A percentile compares a stretch with the other conserved stretches of the same genome.
Conservation (phyloP, 2,888 invertebrate species). For the Coelinius sp. region DNA sequence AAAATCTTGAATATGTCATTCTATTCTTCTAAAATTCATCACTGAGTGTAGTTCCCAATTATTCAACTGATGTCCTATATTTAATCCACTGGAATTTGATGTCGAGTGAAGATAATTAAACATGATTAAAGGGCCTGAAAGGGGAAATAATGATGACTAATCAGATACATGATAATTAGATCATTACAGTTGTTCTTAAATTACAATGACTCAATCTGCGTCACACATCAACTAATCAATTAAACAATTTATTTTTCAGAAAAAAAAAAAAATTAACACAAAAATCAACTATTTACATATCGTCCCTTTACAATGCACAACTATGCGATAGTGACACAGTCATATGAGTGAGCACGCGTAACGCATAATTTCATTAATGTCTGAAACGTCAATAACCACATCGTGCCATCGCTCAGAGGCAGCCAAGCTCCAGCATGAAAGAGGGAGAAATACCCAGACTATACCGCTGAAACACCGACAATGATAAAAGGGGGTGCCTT, state of each 20-base stretch:
- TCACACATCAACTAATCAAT: too few species aligned
- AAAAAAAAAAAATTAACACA: background rate
- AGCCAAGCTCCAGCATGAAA: conserved; percentile 35
- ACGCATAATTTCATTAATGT: conserved; percentile 68
- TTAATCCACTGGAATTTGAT: background rate
- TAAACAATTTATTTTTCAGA: too few species aligned
- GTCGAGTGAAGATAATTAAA: background rate
- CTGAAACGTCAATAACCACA: conserved; percentile 70
- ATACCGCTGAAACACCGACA: conserved; percentile 22
- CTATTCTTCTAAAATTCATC: background rate
- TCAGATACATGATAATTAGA: background rate
- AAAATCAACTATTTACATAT: background rate
- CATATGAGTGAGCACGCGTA: conserved; percentile 60
- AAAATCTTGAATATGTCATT: background rate
- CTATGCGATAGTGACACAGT: conserved; percentile 28
- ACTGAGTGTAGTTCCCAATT: background rate
- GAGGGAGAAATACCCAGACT: conserved; percentile 38
- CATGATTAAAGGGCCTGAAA: background rate
- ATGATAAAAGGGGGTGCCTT: conserved; percentile 19
- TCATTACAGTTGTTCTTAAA: background rate
- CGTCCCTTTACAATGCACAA: background rate
- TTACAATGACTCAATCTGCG: too few species aligned
- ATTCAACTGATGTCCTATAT: background rate
- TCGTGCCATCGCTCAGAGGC: conserved; percentile 62
- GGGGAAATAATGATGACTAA: background rate